Evolutionary conservation across 2,888 invertebrate genomes (phyloP), one percentile per base, ranked within the genome.

Genomic region (Caenorhabditis drosophilae): DNA sequence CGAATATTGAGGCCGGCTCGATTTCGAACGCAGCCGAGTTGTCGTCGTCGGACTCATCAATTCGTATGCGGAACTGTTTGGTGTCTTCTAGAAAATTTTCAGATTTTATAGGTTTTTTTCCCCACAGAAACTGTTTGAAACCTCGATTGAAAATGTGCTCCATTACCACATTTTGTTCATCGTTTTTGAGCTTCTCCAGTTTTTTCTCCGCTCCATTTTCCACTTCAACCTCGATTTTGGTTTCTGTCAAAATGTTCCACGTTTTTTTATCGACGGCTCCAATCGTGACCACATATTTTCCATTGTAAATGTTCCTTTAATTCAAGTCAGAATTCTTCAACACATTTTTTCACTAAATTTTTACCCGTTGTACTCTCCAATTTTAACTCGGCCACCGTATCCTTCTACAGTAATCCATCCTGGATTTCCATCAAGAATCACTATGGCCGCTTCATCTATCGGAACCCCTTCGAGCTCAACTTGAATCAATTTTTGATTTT

Each of bases 341-440:
- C n/a, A n/a, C n/a, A n/a, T n/a, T n/a, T n/a, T n/a, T n/a, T n/a
- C n/a, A n/a, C n/a, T n/a, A n/a, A n/a, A n/a, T n/a, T n/a, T n/a
- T n/a, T n/a, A n/a, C n/a, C n/a, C 61, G 22, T 70, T 63, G 16
- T 56, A 46, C 26, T 64, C 59, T 11, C 61, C 70, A 9, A 79
- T 71, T 34, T 62, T 76, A 15, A 80, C 64, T 36, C 67, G 70
- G 48, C 80, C 80, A 51, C 74, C 77, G 50, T 77, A 80, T n/a
- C 69, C 70, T 41, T 78, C 78, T 36, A 80, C 67, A 15, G 73
- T 62, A 54, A 80, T 49, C 79, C 78, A 80, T 54, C 78, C 79
- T 2, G 78, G 77, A 61, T 78, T 80, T 20, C 71, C 76, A 27
- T 61, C 62, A 15, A 78, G 50, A 49, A 75, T 66, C 50, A 79